Conservation (phyloP, 2,797 vertebrate species). For the Ctenochaetus hawaiiensis region DNA sequence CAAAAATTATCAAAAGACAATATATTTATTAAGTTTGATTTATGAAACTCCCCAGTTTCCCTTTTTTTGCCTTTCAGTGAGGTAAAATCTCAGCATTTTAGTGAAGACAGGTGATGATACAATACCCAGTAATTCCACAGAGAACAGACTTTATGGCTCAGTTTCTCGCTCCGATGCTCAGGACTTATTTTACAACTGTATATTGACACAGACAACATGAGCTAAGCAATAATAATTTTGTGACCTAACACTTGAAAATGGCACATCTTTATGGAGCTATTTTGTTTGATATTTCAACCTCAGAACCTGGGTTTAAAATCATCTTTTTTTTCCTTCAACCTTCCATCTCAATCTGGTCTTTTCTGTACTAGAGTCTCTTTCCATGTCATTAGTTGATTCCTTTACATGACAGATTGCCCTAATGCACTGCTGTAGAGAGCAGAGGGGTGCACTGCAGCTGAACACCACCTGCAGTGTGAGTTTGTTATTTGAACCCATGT, state of each 20-base stretch:
- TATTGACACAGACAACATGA: conserved; percentile 63
- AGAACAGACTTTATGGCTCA: conserved; percentile 56
- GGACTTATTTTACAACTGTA: conserved; percentile 43
- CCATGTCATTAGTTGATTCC: conserved; percentile 76
- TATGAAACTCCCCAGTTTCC: conserved; percentile 50
- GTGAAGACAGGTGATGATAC: conserved; percentile 51
- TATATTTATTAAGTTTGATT: conserved; percentile 70
- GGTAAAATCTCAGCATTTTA: conserved; percentile 49
- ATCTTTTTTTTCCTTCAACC: conserved; percentile 48
- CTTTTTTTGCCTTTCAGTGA: conserved; percentile 50
- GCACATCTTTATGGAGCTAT: conserved; percentile 45
- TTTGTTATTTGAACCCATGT: conserved; percentile 82
- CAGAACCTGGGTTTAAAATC: conserved; percentile 20
- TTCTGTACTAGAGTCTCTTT: conserved; percentile 51
- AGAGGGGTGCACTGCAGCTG: conserved; percentile 71
- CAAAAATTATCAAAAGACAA: conserved; percentile 66
- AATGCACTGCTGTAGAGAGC: conserved; percentile 63
- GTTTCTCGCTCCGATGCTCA: conserved; percentile 56
- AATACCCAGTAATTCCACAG: conserved; percentile 48
- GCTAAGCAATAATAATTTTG: conserved; percentile 60
- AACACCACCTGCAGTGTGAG: conserved; percentile 78
- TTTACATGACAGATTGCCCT: conserved; percentile 79
- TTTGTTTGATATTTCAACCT: conserved; percentile 44
- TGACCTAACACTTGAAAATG: conserved; percentile 50
- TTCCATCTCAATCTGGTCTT: conserved; percentile 59